These are phyloP conservation scores for Sigmodon hispidus DNA, from an alignment of 2,113 vertebrate species.

Conservation along the genomic window DNA sequence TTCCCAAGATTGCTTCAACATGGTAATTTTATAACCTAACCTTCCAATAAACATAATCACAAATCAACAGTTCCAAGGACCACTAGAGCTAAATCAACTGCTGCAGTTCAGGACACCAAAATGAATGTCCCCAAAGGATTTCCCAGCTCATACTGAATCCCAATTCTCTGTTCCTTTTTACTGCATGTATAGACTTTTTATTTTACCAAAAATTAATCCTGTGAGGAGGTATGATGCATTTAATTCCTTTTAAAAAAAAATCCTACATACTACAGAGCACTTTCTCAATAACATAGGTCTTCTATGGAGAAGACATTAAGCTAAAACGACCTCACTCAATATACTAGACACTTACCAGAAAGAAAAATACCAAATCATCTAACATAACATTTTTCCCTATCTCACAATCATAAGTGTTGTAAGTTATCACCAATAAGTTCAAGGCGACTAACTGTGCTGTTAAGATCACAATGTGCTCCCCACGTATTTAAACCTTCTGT, in stretches of 20 bases:
- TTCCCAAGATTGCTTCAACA: neutral
- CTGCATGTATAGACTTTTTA: neutral
- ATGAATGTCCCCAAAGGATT: neutral
- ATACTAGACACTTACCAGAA: neutral
- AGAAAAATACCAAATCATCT: neutral
- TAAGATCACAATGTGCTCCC: neutral
- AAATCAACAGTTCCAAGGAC: neutral
- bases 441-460: neutral
- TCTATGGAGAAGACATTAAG: neutral
- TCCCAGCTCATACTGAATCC: neutral
- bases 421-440: neutral
- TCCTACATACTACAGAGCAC: neutral
- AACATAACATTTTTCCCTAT: neutral
- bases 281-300: constrained; percentile 5
- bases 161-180: neutral
- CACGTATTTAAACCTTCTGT: neutral
- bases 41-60: constrained; percentile 26
- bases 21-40: neutral
- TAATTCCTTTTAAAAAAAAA: constrained; percentile 42
- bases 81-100: neutral
- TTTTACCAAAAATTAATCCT: neutral
- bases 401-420: neutral
- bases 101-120: neutral
- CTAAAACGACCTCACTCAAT: neutral
- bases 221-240: neutral